Evolutionary conservation across 2,888 invertebrate species (phyloP).

Genomic region (Synergus laeviventris): DNA sequence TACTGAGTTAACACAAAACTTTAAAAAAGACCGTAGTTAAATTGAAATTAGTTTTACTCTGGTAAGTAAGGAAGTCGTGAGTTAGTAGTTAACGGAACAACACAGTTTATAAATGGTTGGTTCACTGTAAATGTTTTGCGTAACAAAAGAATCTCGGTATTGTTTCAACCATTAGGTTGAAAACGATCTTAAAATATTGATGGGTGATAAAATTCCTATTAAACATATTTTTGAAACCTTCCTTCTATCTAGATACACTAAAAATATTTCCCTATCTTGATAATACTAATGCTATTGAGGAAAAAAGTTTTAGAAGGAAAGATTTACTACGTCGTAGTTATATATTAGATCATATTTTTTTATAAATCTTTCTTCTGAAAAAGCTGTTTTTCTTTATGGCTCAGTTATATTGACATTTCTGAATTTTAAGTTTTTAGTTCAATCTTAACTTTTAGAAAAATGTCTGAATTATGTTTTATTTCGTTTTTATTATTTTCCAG

Average conservation of each 20-base stretch:
- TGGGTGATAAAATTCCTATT: background rate
- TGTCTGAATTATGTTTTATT: too few species aligned
- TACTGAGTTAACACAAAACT: background rate
- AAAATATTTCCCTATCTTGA: background rate
- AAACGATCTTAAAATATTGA: slow-evolving; percentile 1
- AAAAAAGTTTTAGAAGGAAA: too few species aligned
- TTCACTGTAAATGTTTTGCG: slow-evolving; percentile 4
- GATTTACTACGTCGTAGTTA: too few species aligned
- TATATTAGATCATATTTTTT: background rate
- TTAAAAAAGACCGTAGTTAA: background rate
- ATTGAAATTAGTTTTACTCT: slow-evolving; percentile 23
- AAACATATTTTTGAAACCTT: background rate
- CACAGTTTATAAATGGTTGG: slow-evolving; percentile 18
- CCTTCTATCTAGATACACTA: background rate
- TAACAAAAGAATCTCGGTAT: background rate
- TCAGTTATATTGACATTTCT: too few species aligned
- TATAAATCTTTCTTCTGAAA: background rate
- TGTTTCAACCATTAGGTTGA: background rate
- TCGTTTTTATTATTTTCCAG: slow-evolving; percentile 49
- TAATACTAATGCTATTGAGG: too few species aligned
- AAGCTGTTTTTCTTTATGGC: background rate
- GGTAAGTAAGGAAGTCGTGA: slow-evolving; percentile 26
- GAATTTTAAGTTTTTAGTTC: background rate
- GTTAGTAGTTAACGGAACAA: slow-evolving; percentile 36
- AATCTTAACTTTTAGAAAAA: too few species aligned